Base-by-base conservation (phyloP, 2,797 vertebrate genomes). In the Bovichtus diacanthus region DNA sequence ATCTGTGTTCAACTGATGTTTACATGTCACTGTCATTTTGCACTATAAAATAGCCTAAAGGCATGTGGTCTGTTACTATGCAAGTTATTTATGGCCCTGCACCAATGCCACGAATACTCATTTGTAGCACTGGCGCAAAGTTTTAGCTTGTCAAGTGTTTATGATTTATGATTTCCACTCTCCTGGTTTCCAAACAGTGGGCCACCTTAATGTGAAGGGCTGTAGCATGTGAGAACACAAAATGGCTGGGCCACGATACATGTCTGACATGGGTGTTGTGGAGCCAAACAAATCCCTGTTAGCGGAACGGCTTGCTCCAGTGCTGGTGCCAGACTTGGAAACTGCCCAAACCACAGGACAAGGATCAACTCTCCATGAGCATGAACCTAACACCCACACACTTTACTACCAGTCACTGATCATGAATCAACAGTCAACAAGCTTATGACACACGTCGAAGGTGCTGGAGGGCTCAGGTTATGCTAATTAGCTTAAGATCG, bases 211-310 rank as follows among this genome's bases (percentile, higher is more conserved):
- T 59, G 76, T 74, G 67, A 75, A 76, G 56, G 61, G 55, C 73
- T 19, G 31, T 87, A 89, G 83, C 90, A 90, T 91, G 70, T 87
- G 81, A 93, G 87, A 90, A 92, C 90, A 92, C 85, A 89, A 86
- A 87, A 84, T 89, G 88, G 87, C 90, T 50, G 74, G 62, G 72
- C 82, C 75, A 80, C 83, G 76, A 89, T 82, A 85, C 78, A 83
- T 85, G 84, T 90, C 90, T 86, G 76, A 90, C 88, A 88, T 82
- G 82, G 69, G 80, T 90, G 88, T 81, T 85, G 78, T 69, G 78
- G 81, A 90, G 87, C 87, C 84, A 89, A 91, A 91, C 90, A 90
- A 93, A 93, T 91, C 85, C 87, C 78, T 36, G 73, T 86, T 80
- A 89, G 87, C 68, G 79, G 85, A 90, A 86, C 50, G 72, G 83